A percentile compares a stretch with the other conserved stretches of the same genome.
Evolutionary conservation across 1,140 invertebrate genomes (phyloP).

Genomic region (Tigriopus japonicus): DNA sequence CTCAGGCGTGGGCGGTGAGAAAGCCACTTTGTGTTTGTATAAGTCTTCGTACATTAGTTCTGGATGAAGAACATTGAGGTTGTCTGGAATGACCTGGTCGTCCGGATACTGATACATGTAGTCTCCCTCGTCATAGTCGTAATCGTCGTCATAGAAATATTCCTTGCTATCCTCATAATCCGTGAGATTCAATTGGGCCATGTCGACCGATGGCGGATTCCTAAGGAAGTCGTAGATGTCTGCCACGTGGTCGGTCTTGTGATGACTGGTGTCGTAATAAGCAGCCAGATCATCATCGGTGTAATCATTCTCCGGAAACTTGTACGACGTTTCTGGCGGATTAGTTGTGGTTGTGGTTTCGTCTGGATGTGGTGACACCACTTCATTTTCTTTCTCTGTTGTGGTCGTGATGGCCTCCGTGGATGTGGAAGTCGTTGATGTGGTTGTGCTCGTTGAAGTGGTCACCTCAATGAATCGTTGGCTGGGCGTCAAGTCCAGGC

Average conservation of each 20-base stretch:
- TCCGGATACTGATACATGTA: not conserved
- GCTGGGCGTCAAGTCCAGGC: not conserved
- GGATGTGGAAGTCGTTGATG: not conserved
- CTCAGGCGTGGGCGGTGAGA: too few species aligned
- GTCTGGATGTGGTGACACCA: not conserved
- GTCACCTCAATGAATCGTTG: not conserved
- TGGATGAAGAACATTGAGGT: not conserved
- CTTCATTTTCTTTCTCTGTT: not conserved
- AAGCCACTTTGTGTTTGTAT: too few species aligned
- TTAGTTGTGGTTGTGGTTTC: too few species aligned
- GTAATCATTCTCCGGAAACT: too few species aligned
- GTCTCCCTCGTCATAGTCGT: not conserved
- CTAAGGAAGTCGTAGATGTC: too few species aligned
- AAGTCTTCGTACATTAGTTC: too few species aligned
- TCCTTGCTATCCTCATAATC: not conserved
- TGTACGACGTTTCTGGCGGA: too few species aligned
- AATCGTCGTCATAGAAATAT: not conserved
- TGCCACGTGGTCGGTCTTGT: too few species aligned
- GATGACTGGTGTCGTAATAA: too few species aligned
- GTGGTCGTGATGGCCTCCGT: not conserved
- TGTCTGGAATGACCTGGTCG: not conserved
- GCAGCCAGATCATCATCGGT: too few species aligned
- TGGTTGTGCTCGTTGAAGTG: not conserved
- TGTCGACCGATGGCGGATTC: too few species aligned
- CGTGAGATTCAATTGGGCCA: too few species aligned